Percentiles rank a stretch among this genome's conserved stretches.
Conservation (phyloP, 2,888 invertebrate genomes). For the Macrosiphum euphorbiae region DNA sequence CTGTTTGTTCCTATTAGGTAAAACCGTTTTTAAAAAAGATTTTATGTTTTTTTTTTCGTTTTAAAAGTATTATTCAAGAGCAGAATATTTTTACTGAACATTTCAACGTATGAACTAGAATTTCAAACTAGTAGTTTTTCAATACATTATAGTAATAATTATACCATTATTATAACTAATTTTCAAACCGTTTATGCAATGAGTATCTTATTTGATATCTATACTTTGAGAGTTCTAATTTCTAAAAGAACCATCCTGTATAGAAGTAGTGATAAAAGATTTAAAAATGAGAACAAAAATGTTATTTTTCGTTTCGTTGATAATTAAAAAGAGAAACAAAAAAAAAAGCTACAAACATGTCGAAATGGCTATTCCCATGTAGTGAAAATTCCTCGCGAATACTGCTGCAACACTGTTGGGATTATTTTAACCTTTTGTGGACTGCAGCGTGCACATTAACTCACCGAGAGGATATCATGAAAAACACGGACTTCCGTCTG, state of each 20-base stretch:
- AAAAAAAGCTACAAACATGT: neutral
- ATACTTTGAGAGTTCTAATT: no score
- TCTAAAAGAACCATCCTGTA: neutral
- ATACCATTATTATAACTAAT: neutral
- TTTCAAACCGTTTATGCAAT: neutral
- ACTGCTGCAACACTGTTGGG: neutral
- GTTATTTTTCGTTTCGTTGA: neutral
- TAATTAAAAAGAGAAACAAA: neutral
- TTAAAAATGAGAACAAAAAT: neutral
- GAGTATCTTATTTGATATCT: neutral
- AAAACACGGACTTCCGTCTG: neutral
- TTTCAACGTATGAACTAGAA: neutral
- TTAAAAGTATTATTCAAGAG: neutral
- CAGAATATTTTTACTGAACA: neutral
- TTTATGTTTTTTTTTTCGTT: neutral
- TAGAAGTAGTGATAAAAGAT: neutral
- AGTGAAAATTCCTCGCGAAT: neutral
- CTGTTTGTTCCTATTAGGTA: neutral
- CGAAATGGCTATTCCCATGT: neutral
- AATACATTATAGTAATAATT: neutral
- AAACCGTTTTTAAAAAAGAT: no score
- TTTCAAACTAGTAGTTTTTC: neutral
- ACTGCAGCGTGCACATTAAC: neutral
- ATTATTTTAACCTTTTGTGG: neutral
- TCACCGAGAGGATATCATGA: neutral